phyloP scores from a whole-genome alignment of 2,113 vertebrate species.

The Neogobius melanostomus region DNA sequence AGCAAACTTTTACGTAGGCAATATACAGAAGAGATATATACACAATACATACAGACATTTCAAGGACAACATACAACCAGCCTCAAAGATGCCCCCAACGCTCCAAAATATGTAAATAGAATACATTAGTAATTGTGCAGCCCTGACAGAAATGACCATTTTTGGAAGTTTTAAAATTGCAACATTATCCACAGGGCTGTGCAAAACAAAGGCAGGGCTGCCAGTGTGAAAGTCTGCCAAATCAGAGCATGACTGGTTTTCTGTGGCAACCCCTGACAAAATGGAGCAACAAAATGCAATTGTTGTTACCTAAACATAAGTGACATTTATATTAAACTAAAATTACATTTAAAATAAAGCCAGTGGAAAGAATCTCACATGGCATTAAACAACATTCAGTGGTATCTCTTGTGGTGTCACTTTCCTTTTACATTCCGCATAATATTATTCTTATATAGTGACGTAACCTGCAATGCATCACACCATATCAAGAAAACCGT shows the following conservation, averaged over 20 bases:
- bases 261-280: not conserved
- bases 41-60: no score
- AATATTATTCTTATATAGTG: not conserved
- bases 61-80: no score
- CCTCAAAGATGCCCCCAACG: no score
- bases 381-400: not conserved
- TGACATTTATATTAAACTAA: not conserved
- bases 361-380: not conserved
- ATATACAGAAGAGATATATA: no score
- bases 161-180: no score
- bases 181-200: no score
- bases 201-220: no score
- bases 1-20: no score
- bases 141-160: no score
- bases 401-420: not conserved
- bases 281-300: not conserved
- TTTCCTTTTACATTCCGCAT: not conserved
- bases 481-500: not conserved
- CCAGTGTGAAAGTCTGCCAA: not conserved
- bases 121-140: no score
- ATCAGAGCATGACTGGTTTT: not conserved
- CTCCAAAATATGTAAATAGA: no score
- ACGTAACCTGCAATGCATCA: not conserved
- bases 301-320: not conserved
- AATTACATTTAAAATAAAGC: not conserved